These are phyloP conservation scores for Alethe castanea DNA, from an alignment of 2,113 vertebrate genomes.

Conservation along the genomic window DNA sequence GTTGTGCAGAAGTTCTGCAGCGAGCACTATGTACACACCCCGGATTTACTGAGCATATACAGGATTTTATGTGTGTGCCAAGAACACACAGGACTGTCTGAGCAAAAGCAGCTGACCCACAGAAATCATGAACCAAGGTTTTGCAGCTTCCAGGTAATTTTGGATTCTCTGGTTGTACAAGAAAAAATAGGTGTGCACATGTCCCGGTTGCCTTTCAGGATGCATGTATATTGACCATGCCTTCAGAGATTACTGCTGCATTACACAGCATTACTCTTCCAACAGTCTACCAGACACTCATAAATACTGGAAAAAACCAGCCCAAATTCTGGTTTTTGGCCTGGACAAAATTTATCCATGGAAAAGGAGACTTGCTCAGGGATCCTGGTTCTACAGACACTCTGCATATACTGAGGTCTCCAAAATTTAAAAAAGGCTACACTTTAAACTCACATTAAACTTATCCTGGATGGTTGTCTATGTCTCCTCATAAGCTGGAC, in stretches of 20 bases:
- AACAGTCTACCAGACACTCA: not conserved
- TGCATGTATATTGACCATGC: fast-evolving
- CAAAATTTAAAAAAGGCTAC: not conserved
- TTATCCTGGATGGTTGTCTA: not conserved
- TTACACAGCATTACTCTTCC: not conserved
- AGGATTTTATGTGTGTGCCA: not conserved
- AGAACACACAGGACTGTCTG: not conserved
- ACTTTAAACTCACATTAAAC: not conserved
- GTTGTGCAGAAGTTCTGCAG: not conserved
- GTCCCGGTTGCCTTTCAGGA: not conserved
- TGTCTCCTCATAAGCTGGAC: not conserved
- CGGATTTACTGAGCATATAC: not conserved
- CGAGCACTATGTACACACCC: fast-evolving
- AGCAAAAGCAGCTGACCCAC: not conserved
- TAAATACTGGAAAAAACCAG: not conserved
- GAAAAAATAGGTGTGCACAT: not conserved
- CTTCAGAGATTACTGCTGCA: not conserved
- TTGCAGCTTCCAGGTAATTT: not conserved
- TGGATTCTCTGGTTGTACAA: not conserved
- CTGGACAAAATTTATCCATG: not conserved
- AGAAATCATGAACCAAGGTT: not conserved
- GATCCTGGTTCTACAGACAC: not conserved
- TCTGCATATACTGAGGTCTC: not conserved
- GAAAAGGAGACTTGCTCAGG: not conserved
- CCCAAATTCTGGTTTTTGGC: not conserved